Evolutionary conservation across 2,113 vertebrate genomes (phyloP).

Genomic region (Chionis minor): DNA sequence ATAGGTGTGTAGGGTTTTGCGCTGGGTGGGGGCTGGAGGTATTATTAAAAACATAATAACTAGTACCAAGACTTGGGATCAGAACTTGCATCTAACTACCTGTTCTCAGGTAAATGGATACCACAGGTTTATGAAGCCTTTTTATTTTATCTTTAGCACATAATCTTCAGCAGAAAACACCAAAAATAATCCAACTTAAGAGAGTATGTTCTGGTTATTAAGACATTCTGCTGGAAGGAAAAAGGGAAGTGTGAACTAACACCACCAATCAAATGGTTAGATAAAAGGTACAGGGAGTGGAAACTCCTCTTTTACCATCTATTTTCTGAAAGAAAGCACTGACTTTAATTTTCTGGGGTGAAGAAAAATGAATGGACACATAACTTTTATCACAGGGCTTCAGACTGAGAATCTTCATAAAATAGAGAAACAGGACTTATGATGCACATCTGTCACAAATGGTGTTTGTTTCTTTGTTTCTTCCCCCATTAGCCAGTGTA

Average conservation of each 20-base stretch:
- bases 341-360: background rate
- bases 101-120: background rate
- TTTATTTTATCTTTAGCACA: background rate
- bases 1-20: rapidly evolving
- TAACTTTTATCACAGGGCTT: background rate
- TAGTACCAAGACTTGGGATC: background rate
- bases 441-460: background rate
- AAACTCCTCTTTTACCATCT: background rate
- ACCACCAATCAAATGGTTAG: background rate
- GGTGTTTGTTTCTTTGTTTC: background rate
- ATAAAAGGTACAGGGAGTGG: background rate
- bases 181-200: background rate
- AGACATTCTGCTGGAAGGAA: background rate
- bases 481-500: background rate
- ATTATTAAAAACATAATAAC: background rate
- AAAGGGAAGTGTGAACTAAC: background rate
- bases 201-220: background rate
- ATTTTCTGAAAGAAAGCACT: background rate
- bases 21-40: rapidly evolving
- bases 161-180: background rate
- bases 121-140: background rate
- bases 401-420: background rate
- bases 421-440: background rate
- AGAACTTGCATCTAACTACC: background rate
- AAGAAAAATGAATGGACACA: background rate